Conservation (phyloP, 2,113 vertebrate species). For the Trogon melanurus region DNA sequence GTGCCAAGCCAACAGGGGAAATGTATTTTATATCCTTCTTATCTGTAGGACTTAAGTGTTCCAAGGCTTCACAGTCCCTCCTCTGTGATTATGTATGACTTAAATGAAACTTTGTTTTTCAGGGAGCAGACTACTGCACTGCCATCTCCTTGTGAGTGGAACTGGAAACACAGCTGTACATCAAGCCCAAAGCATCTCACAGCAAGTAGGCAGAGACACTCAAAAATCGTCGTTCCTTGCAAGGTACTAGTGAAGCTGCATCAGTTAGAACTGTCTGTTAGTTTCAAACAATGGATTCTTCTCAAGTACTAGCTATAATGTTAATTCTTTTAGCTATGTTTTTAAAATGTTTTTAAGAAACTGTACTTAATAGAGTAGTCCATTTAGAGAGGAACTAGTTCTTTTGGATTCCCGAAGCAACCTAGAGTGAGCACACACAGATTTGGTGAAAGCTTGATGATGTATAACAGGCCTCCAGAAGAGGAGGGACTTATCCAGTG, state of each 20-base stretch:
- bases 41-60: background rate
- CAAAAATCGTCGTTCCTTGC: background rate
- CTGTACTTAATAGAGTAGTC: background rate
- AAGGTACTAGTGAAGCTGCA: slow-evolving; percentile 67
- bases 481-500: background rate
- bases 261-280: background rate
- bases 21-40: background rate
- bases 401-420: background rate
- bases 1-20: background rate
- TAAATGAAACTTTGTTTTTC: slow-evolving; percentile 49
- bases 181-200: background rate
- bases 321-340: background rate
- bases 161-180: slow-evolving; percentile 48
- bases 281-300: background rate
- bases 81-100: background rate
- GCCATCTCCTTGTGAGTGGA: slow-evolving; percentile 79
- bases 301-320: background rate
- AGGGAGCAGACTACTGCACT: slow-evolving; percentile 68
- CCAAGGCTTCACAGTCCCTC: background rate
- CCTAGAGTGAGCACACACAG: background rate
- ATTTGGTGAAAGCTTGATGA: background rate
- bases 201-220: background rate
- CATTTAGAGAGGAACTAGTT: background rate
- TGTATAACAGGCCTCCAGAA: background rate
- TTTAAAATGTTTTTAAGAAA: background rate